Evolutionary conservation across 2,888 invertebrate genomes (phyloP), one percentile per base, ranked within the genome.

Genomic region (Drosophila mulleri): DNA sequence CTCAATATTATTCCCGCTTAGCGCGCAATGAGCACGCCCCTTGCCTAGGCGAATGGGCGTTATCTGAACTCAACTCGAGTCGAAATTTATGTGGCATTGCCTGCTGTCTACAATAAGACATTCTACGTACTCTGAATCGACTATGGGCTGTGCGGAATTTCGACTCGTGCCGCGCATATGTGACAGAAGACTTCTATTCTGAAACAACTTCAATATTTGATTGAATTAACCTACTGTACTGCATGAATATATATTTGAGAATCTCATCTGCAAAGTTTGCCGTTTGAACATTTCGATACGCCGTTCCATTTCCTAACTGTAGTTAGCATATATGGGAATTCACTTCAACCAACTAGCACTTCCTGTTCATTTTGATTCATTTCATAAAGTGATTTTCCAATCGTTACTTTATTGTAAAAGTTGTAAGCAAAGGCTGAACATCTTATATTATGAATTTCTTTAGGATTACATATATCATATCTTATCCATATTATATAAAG

Each of bases 1-100:
- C 41, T 7, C 18, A 14, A 16, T 45, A 23, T 68, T 69, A 67
- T 75, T 67, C 60, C 48, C 65, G 44, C 29, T 2, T 11, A 23
- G n/a, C n/a, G 56, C 35, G 66, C 70, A 74, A 83, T 80, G 83
- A 86, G 71, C 81, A 86, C 87, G 67, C 83, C 83, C 84, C 20
- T 5, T 20, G 16, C 47, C 32, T 16, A 4, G 6, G 26, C 2
- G 9, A 37, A 14, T 8, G 37, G 70, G 58, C 67, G 37, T 58
- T 16, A 6, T 23, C 8, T 23, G 45, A 23, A 14, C n/a, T 16
- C 18, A 41, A 37, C 47, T 39, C n/a, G 64, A 52, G 54, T 45
- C 66, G 8, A 59, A 79, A 88, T 89, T 84, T 89, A 84, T 84
- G 90, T 82, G 90, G 72, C 90, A 65, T 67, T 73, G 63, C 80